Base-by-base conservation (phyloP, 2,797 vertebrate genomes). In the Mus caroli region DNA sequence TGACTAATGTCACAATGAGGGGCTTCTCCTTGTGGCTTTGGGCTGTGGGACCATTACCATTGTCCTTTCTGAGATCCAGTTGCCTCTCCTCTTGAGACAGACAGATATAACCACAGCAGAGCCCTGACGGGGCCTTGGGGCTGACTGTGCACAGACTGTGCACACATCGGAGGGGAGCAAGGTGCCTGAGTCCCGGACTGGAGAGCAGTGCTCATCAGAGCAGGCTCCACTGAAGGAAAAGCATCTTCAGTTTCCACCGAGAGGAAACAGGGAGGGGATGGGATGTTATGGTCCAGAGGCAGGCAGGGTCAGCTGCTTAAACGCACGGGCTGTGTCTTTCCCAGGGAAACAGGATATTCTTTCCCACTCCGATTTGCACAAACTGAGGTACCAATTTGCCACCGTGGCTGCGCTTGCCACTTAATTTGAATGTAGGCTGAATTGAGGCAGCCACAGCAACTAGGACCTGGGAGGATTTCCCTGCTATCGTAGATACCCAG, bases 181-280 rank as follows among this genome's bases (percentile, higher is more conserved):
- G 50, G 40, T 2, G 17, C 83, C 52, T 88, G 34, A 60, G 34
- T 58, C 15, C 6, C 12, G 34, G 71, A 58, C 67, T 28, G 78
- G 37, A 46, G 37, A 67, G 7, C 10, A 58, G 73, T 52, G 46
- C n/a, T 78, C 88, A n/a, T 52, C 28, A 31, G 76, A 79, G 26
- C 52, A 62, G 58, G 76, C 77, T 56, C 82, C 24, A 92, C 94
- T 78, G 76, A 89, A 75, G 96, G 88, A 85, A 95, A 52, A 5
- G 28, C 6, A 6, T 60, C 84, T 96, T 96, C 80, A 6, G 0
- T 91, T 94, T 85, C 90, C 90, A 93, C 50, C 6, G 43, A 77
- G 91, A 94, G 92, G 92, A 97, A 96, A 46, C 0, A 34, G 62
- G 88, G 90, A 92, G 31, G 67, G 87, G 77, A 46, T 31, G 78